A percentile compares a stretch with the other conserved stretches of the same genome.
Conservation (phyloP, 2,888 invertebrate species). For the Thera britannica region DNA sequence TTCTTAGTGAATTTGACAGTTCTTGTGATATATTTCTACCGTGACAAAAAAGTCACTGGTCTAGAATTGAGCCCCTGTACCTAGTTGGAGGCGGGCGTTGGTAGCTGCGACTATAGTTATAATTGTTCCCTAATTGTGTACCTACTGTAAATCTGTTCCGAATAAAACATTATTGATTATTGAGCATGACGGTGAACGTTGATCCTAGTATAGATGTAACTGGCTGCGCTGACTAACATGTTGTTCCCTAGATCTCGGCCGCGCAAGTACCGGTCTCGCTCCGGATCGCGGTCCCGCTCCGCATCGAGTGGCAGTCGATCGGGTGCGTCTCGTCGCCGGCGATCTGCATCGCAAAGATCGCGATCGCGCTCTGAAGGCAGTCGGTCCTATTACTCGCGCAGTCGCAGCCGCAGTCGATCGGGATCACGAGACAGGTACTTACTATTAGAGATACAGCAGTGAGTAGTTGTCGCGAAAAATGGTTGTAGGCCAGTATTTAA, state of each 20-base stretch:
- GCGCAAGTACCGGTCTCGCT: constrained; percentile 87
- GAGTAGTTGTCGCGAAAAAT: too few species aligned
- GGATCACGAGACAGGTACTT: constrained; percentile 76
- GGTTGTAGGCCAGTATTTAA: too few species aligned
- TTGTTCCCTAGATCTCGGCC: constrained; percentile 80
- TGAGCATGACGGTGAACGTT: not conserved
- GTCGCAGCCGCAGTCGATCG: constrained; percentile 84
- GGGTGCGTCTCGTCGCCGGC: constrained; percentile 66
- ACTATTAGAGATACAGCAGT: too few species aligned
- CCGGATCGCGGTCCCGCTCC: constrained; percentile 86
- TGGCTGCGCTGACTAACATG: constrained; percentile 26
- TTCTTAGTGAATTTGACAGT: too few species aligned
- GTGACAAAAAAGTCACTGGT: too few species aligned
- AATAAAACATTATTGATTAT: not conserved
- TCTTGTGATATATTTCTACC: too few species aligned
- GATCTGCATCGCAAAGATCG: constrained; percentile 74
- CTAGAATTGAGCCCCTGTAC: too few species aligned
- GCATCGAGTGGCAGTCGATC: constrained; percentile 75
- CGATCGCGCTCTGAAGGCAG: constrained; percentile 87
- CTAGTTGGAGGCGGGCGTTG: too few species aligned
- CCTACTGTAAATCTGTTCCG: too few species aligned
- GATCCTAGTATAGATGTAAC: not conserved
- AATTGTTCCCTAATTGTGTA: too few species aligned
- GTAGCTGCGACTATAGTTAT: too few species aligned
- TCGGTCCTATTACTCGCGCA: constrained; percentile 84